These are phyloP conservation scores for Entelurus aequoreus DNA, from an alignment of 2,113 vertebrate genomes.

Conservation along the genomic window DNA sequence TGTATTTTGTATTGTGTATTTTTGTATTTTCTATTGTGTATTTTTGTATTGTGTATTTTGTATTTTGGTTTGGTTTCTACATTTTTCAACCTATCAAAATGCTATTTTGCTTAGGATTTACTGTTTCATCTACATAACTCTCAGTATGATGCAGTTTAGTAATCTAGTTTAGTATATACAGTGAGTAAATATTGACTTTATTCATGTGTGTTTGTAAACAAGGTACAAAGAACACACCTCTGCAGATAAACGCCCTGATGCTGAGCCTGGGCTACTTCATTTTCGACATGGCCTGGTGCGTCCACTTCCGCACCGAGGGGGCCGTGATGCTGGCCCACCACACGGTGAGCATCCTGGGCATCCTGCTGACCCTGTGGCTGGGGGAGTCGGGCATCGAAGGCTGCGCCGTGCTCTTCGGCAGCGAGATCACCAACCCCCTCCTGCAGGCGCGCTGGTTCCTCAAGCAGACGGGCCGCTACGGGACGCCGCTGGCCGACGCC, in stretches of 20 bases:
- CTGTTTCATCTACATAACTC: too few species aligned
- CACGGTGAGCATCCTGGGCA: constrained; percentile 89
- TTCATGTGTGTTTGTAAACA: constrained; percentile 3
- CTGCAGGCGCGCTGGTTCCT: constrained; percentile 96
- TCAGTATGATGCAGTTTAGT: too few species aligned
- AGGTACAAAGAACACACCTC: constrained; percentile 88
- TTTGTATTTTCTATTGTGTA: too few species aligned
- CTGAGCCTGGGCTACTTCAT: constrained; percentile 92
- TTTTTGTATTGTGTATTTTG: too few species aligned
- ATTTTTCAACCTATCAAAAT: too few species aligned
- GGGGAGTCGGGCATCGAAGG: constrained; percentile 87
- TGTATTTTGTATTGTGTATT: too few species aligned
- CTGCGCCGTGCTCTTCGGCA: constrained; percentile 91
- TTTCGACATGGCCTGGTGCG: constrained; percentile 92
- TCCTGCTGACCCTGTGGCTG: constrained; percentile 80
- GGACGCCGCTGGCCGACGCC: constrained; percentile 73
- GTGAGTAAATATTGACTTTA: too few species aligned
- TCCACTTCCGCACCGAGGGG: constrained; percentile 89
- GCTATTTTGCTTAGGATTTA: too few species aligned
- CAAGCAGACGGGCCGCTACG: constrained; percentile 80
- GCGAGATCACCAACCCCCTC: constrained; percentile 93
- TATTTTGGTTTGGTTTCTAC: too few species aligned
- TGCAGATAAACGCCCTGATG: constrained; percentile 83
- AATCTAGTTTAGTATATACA: too few species aligned
- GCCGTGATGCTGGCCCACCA: constrained; percentile 93